These are phyloP conservation scores for Dichetophora obliterata DNA, from an alignment of 2,888 invertebrate genomes.

Conservation along the genomic window DNA sequence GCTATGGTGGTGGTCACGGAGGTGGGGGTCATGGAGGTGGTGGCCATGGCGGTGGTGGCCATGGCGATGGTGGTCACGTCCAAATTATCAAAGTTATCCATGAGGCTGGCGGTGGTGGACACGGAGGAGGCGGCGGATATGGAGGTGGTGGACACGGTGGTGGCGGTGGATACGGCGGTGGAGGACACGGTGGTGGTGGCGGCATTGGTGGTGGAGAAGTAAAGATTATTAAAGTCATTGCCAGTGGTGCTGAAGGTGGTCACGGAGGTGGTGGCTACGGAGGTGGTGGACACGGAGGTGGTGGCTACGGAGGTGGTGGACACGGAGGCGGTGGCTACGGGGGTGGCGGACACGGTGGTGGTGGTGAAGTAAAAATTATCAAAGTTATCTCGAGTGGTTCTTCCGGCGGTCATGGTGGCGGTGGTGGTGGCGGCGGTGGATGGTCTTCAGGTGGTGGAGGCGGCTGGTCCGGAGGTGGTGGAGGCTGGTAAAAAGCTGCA, in stretches of 20 bases:
- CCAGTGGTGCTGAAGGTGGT: conserved; percentile 36
- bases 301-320: conserved; percentile 35
- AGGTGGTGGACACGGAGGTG: conserved; percentile 38
- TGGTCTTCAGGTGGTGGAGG: neutral
- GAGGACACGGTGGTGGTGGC: conserved; percentile 32
- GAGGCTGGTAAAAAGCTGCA: conserved; percentile 19
- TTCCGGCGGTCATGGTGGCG: conserved; percentile 41
- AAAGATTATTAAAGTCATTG: conserved; percentile 41
- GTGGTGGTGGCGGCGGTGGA: conserved; percentile 41
- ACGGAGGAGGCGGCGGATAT: conserved; percentile 27
- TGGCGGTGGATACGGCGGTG: conserved; percentile 33
- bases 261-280: conserved; percentile 39
- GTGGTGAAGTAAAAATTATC: conserved; percentile 40
- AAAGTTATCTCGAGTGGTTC: conserved; percentile 38
- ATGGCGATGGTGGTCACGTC: conserved; percentile 27
- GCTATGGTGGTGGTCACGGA: conserved; percentile 48
- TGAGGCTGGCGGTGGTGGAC: too few species aligned
- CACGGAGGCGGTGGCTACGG: conserved; percentile 36
- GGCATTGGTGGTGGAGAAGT: conserved; percentile 39
- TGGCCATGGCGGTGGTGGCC: conserved; percentile 20
- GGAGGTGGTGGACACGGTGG: conserved; percentile 34
- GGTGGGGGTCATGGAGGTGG: conserved; percentile 36
- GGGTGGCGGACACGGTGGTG: conserved; percentile 37
- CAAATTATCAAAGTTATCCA: conserved; percentile 31
- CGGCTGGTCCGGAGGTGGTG: neutral